Evolutionary conservation across 2,888 invertebrate species (phyloP).

Genomic region (Exephanes ischioxanthus): DNA sequence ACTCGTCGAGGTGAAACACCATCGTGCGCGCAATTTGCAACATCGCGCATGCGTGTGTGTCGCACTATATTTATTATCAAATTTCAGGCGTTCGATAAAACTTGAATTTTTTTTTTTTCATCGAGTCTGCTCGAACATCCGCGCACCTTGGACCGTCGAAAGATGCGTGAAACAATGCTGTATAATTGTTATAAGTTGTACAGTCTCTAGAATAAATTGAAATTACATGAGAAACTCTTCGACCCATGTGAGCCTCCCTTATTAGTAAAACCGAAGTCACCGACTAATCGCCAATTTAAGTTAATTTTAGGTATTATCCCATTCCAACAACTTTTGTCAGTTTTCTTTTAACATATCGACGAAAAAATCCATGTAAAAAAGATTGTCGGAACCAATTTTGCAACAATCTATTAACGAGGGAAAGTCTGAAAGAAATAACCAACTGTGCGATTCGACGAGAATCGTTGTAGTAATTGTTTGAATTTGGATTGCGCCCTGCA

Average conservation of each 20-base stretch:
- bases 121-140: conserved; percentile 21
- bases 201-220: conserved; percentile 67
- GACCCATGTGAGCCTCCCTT: not conserved
- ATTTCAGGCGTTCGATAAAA: conserved; percentile 18
- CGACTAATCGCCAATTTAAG: not conserved
- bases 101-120: not conserved
- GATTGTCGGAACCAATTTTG: not conserved
- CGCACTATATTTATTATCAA: conserved; percentile 46
- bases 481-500: not conserved
- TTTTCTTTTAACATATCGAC: not conserved
- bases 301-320: not conserved
- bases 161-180: conserved; percentile 43
- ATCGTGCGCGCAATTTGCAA: conserved; percentile 37
- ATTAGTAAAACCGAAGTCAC: not conserved
- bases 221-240: conserved; percentile 27
- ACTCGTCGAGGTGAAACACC: conserved; percentile 36
- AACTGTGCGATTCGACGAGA: not conserved
- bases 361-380: too few relatives aligned
- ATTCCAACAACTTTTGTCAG: not conserved
- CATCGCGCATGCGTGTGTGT: not conserved
- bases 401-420: not conserved
- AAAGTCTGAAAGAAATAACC: not conserved
- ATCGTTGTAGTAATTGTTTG: not conserved
- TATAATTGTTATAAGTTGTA: conserved; percentile 67
- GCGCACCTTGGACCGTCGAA: conserved; percentile 31